phyloP scores from a whole-genome alignment of 1,140 invertebrate species.

The Wiebesia pumilae region DNA sequence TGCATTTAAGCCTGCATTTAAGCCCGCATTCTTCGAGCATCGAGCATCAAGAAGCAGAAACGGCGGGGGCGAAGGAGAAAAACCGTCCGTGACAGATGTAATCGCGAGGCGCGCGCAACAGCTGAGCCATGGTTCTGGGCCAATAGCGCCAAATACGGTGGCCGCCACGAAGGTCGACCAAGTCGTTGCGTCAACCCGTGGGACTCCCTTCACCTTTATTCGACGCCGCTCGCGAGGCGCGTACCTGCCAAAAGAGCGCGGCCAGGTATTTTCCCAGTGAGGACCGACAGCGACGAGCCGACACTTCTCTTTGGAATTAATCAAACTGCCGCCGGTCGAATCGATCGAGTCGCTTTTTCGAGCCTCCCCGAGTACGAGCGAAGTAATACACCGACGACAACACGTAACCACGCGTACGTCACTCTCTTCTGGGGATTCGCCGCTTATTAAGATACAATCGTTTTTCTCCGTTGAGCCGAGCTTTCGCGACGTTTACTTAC shows the following conservation, averaged over 20 bases:
- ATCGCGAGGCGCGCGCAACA: background rate
- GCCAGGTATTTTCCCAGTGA: slow-evolving; percentile 23
- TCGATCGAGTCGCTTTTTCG: background rate
- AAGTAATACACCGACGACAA: background rate
- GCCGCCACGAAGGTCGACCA: slow-evolving; percentile 19
- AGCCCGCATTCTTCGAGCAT: background rate
- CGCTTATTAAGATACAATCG: background rate
- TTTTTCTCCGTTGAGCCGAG: background rate
- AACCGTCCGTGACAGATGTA: background rate
- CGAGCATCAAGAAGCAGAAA: background rate
- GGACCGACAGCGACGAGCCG: background rate
- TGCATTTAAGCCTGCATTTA: too few relatives aligned
- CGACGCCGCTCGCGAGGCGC: background rate
- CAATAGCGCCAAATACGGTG: slow-evolving; percentile 44
- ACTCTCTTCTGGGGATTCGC: background rate
- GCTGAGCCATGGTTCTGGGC: slow-evolving; percentile 6
- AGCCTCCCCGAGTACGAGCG: background rate
- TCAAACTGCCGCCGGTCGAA: background rate
- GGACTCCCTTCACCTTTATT: background rate
- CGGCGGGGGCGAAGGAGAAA: background rate
- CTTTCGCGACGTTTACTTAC: background rate
- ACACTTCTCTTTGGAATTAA: background rate
- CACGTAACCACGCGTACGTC: background rate
- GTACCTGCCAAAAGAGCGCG: background rate
- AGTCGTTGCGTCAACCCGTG: slow-evolving; percentile 25